Base-by-base conservation (phyloP, 2,797 vertebrate species). In the Tokudaia tokunoshimensis region DNA sequence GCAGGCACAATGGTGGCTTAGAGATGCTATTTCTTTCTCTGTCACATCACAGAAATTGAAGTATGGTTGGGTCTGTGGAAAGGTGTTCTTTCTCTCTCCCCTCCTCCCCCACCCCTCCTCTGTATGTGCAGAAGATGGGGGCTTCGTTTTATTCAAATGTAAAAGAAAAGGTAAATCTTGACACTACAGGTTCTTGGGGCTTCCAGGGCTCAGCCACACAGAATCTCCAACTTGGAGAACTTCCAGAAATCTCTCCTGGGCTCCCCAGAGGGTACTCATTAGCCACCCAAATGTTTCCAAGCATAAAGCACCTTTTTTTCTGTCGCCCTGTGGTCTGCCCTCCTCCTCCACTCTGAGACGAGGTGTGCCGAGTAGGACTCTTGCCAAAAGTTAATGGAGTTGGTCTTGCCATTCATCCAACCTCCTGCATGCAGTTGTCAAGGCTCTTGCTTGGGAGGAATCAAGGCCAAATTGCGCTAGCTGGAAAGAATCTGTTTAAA, bases 371-470 rank as follows among this genome's bases (percentile, higher is more conserved):
- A 34, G 24, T 29, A 72, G 90, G 26, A 31, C 70, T 63, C 83
- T 72, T 93, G 95, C 97, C 97, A 97, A 84, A 85, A 65, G 92
- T 59, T 97, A 97, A 97, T 97, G 97, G 92, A 92, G 72, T 55
- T 17, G 75, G 24, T 94, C 85, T 88, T 94, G 63, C 87, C 65
- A 52, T 26, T 70, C 79, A 63, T 92, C 95, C 94, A 97, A 88
- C 11, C 52, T 87, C 91, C 80, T 10, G 37, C 57, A 84, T 11
- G 80, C 44, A 91, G 57, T 81, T 63, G 74, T 41, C 63, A 80
- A 91, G 57, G 65, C n/a, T 92, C 72, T 80, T 79, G 34, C 95
- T 94, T 94, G 41, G 83, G 90, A 96, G 89, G 79, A 75, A 89
- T 79, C 80, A 26, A 93, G 83, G 93, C 92, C 95, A 92, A 76